Conservation (phyloP, 1,140 invertebrate species). For the Polyergus mexicanus region DNA sequence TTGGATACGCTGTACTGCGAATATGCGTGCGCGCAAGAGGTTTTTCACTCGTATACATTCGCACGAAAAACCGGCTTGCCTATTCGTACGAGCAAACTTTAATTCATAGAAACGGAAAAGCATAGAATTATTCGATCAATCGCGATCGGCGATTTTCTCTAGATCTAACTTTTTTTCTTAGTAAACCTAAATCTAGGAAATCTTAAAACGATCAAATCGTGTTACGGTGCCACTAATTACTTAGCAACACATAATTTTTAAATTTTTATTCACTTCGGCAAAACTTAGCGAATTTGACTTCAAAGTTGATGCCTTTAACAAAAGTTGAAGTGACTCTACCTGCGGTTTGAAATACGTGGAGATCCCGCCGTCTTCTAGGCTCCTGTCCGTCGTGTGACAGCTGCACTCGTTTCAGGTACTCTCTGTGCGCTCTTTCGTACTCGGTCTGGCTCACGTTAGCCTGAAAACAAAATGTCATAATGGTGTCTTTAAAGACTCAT, state of each 20-base stretch:
- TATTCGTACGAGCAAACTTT: not conserved
- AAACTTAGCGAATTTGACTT: slow-evolving; percentile 1
- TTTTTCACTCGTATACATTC: slow-evolving; percentile 27
- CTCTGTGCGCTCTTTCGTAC: slow-evolving; percentile 85
- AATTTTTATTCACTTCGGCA: not conserved
- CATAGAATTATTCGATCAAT: not conserved
- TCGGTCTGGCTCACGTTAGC: slow-evolving; percentile 86
- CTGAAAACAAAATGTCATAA: slow-evolving; percentile 77
- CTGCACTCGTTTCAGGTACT: slow-evolving; percentile 85
- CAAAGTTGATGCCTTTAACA: not conserved
- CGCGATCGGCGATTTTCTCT: not conserved
- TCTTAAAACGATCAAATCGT: not conserved
- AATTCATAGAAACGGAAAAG: slow-evolving; percentile 24
- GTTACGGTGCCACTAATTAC: not conserved
- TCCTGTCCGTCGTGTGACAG: slow-evolving; percentile 76
- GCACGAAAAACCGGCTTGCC: slow-evolving; percentile 3
- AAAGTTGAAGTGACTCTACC: slow-evolving; percentile 76
- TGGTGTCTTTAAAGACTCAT: slow-evolving; percentile 55
- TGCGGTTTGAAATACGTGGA: slow-evolving; percentile 83
- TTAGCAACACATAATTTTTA: not conserved
- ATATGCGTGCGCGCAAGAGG: slow-evolving; percentile 1
- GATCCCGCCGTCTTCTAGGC: slow-evolving; percentile 76
- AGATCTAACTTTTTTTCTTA: not conserved
- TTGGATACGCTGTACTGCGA: slow-evolving; percentile 20
- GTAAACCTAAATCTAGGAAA: not conserved